Conservation (phyloP, 1,140 invertebrate genomes). For the Calosoma granatense region DNA sequence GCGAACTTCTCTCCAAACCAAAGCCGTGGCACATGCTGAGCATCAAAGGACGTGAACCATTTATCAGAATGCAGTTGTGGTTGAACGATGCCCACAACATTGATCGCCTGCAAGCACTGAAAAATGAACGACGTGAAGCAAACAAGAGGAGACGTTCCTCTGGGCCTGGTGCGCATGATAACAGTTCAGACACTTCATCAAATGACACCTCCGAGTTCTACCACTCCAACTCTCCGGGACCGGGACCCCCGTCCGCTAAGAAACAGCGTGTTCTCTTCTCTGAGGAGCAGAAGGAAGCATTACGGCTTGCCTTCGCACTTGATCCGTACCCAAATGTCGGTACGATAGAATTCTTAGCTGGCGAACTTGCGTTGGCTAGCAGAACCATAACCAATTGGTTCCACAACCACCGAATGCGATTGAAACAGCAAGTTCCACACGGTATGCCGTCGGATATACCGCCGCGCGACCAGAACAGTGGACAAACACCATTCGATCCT, state of each 20-base stretch:
- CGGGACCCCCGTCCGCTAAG: constrained; percentile 68
- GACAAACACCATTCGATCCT: constrained; percentile 67
- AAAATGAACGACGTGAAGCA: constrained; percentile 81
- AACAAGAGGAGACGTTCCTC: constrained; percentile 75
- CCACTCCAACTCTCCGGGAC: constrained; percentile 70
- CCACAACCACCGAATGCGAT: constrained; percentile 96
- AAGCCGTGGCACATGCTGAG: constrained; percentile 99
- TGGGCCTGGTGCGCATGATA: constrained; percentile 66
- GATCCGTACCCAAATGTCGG: constrained; percentile 94
- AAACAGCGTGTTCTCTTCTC: constrained; percentile 92
- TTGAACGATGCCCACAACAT: constrained; percentile 89
- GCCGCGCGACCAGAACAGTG: constrained; percentile 51
- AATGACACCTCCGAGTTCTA: constrained; percentile 85
- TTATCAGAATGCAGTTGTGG: constrained; percentile 97
- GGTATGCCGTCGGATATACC: constrained; percentile 57
- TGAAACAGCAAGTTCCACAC: constrained; percentile 82
- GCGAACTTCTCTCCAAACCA: constrained; percentile 92
- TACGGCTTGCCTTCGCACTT: constrained; percentile 83
- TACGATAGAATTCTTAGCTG: constrained; percentile 90
- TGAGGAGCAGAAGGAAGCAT: constrained; percentile 95
- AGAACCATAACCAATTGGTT: constrained; percentile 99
- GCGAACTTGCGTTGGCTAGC: constrained; percentile 83
- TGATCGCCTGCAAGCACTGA: constrained; percentile 73
- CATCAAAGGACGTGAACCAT: constrained; percentile 95
- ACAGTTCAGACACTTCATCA: constrained; percentile 75